phyloP scores from a whole-genome alignment of 1,140 invertebrate genomes.

The Drosophila carrolli region DNA sequence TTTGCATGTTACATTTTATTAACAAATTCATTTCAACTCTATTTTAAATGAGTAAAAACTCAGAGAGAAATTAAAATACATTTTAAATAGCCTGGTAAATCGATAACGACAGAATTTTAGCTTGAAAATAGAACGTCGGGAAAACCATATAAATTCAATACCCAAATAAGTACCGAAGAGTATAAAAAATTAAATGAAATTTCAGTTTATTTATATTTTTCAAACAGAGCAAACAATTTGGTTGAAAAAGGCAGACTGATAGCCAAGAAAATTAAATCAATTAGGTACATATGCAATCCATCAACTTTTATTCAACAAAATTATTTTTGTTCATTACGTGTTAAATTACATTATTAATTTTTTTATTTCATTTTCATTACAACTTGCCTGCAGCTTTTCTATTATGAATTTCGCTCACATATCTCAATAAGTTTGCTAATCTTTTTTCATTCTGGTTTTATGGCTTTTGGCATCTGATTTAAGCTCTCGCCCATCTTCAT shows the following conservation, averaged over 20 bases:
- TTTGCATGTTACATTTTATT: not conserved
- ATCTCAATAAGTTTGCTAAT: constrained; percentile 14
- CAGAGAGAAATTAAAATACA: not conserved
- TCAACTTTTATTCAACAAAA: not conserved
- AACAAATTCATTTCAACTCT: not conserved
- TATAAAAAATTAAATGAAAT: not conserved
- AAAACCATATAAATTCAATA: not conserved
- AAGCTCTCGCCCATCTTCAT: constrained; percentile 22
- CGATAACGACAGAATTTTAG: not conserved
- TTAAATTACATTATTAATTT: not conserved
- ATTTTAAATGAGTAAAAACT: not conserved
- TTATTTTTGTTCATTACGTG: not conserved
- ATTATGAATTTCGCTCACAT: constrained; percentile 17
- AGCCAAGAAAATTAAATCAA: not conserved
- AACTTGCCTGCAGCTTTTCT: not conserved
- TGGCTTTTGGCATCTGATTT: constrained; percentile 10
- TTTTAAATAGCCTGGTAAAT: not conserved
- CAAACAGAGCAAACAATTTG: not conserved
- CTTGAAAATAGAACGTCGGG: not conserved
- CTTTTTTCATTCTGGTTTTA: constrained; percentile 4
- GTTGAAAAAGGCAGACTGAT: not conserved
- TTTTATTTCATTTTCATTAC: not conserved
- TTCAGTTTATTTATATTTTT: not conserved
- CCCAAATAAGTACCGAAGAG: not conserved
- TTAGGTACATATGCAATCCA: not conserved